These are phyloP conservation scores for Chondrilla cf. caribensis DNA, from an alignment of 37 sponge, comb jelly and placozoan species.

Conservation along the genomic window DNA sequence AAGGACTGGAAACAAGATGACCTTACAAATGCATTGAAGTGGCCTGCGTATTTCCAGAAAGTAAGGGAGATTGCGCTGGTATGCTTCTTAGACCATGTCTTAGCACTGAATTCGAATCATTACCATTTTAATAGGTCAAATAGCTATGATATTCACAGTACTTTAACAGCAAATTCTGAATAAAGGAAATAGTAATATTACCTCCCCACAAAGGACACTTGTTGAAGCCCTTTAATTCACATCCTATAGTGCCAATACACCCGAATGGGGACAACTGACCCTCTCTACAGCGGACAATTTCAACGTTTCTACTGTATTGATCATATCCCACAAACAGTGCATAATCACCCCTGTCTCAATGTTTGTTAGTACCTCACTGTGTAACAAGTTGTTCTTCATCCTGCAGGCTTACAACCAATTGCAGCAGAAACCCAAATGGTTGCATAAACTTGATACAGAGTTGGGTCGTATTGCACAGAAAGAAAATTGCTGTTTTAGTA, in stretches of 20 bases:
- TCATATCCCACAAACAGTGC: too few relatives aligned
- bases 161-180: background rate
- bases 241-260: too few relatives aligned
- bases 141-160: background rate
- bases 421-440: slow-evolving; percentile 12
- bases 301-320: too few relatives aligned
- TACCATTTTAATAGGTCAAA: background rate
- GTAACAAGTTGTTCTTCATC: too few relatives aligned
- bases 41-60: slow-evolving; percentile 53
- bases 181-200: background rate
- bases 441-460: slow-evolving; percentile 36
- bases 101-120: background rate
- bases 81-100: background rate
- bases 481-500: slow-evolving; percentile 14
- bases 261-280: too few relatives aligned
- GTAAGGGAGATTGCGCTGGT: background rate
- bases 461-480: slow-evolving; percentile 12
- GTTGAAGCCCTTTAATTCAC: too few relatives aligned
- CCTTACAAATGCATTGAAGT: slow-evolving; percentile 45
- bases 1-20: slow-evolving; percentile 56
- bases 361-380: too few relatives aligned
- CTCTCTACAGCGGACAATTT: too few relatives aligned
- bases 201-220: too few relatives aligned
- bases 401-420: slow-evolving; percentile 36
- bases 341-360: too few relatives aligned